Base-by-base conservation (phyloP, 1,140 invertebrate species). In the Meloidogyne floridensis region DNA sequence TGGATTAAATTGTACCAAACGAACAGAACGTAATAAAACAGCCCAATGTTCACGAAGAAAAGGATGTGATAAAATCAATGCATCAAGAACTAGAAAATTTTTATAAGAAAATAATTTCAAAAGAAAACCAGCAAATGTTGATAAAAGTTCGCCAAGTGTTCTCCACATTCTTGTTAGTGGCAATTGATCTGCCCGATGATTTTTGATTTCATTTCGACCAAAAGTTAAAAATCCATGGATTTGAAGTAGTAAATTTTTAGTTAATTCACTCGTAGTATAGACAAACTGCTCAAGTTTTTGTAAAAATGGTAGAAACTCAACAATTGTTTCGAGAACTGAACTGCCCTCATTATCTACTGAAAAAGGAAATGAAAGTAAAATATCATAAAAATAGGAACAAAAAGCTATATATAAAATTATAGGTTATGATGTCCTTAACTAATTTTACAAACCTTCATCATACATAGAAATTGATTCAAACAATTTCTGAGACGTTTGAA, bases 11-110 rank as follows among this genome's bases (percentile, higher is more conserved):
- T 93, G 92, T 2, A 94, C 92, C 18, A 93, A 93, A 78, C 92
- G 92, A 1, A 94, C 91, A 89, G 94, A 93, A 85, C 93, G 92
- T 87, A 93, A 92, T 85, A 94, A 95, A 5, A 93, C 90, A 15
- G 92, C 92, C 93, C 93, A 94, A 87, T 94, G 93, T 18, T 94
- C 93, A 78, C 92, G 89, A 5, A 95, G 90, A 0, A 91, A 90
- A 2, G 92, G 91, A 80, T 93, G 93, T 69, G 90, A 90, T 47
- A 92, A 91, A 53, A 95, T 91, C 15, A 95, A 90, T 90, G 93
- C 93, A 88, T 95, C 94, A 11, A 95, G 85, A 32, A 93, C 94
- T 10, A 20, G 32, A 79, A 65, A 72, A 11, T 32, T 32, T 32
- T 32, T 32, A 32, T n/a, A 71, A 78, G 2, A 5, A n/a, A 76